Base-by-base conservation (phyloP, 2,888 invertebrate genomes). In the Creontiades dilutus region DNA sequence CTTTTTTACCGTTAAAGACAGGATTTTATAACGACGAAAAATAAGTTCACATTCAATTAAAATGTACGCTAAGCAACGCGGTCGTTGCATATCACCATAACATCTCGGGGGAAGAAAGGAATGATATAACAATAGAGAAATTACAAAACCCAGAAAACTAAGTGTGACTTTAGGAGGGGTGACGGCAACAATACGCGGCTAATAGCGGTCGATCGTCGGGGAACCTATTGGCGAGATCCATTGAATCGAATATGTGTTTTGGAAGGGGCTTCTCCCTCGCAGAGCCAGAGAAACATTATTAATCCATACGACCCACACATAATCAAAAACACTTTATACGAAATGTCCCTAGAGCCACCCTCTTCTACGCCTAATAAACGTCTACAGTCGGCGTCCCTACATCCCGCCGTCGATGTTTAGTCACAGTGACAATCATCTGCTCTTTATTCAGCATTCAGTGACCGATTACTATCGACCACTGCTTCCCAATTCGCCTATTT, bases 271-370 rank as follows among this genome's bases (percentile, higher is more conserved):
- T 48, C 82, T 52, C 52, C 82, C 47, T 82, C 47, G 52, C 52
- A 52, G 19, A 14, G 23, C 23, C 47, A 23, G 14, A 80, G 47
- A 80, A 47, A 80, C 78, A 80, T 80, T 82, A 82, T 82, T 52
- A 82, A 52, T 47, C 52, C 48, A 82, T 82, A 52, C 82, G 19
- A 52, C 82, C 82, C 82, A 52, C 82, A 19, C 82, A 82, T 52
- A 82, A 82, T 82, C 82, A 82, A 82, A 82, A 82, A 82, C 82
- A 52, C 82, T 82, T 82, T 52, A 82, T 82, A 19, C 37, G 47
- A 46, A 46, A 37, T n/a, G 28, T 4, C 37, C 46, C n/a, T 28
- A 46, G 11, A n/a, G 68, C 23, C 23, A 5, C 68, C 68, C 68
- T 68, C 68, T 68, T 68, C 23, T 23, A 68, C 23, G 68, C 68